A percentile compares a stretch with the other conserved stretches of the same genome.
Evolutionary conservation across 2,888 invertebrate species (phyloP).

Genomic region (Malacosoma neustria): DNA sequence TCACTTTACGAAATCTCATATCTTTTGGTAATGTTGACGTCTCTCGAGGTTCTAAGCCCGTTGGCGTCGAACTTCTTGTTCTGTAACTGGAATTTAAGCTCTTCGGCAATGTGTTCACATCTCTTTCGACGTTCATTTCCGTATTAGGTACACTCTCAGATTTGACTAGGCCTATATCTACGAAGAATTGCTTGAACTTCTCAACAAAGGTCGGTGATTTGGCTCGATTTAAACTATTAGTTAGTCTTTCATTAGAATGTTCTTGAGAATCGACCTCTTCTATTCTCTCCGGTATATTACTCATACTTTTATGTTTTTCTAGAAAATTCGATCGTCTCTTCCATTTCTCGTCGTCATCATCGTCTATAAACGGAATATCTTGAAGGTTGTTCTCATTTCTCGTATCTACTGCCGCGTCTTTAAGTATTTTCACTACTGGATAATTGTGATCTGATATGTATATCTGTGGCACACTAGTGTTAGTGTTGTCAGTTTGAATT

Average conservation of each 20-base stretch:
- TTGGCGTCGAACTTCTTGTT: constrained; percentile 45
- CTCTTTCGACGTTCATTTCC: constrained; percentile 11
- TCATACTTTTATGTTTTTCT: constrained; percentile 62
- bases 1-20: constrained; percentile 59
- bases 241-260: constrained; percentile 43
- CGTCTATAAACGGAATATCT: constrained; percentile 66
- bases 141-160: constrained; percentile 30
- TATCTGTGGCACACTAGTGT: constrained; percentile 62
- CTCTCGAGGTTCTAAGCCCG: constrained; percentile 37
- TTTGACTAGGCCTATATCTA: constrained; percentile 56
- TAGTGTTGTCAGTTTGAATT: constrained; percentile 65
- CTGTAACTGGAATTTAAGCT: constrained; percentile 49
- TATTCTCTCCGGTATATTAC: constrained; percentile 57
- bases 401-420: constrained; percentile 62
- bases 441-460: constrained; percentile 38
- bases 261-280: constrained; percentile 48
- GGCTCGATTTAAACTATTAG: constrained; percentile 53
- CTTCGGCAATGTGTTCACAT: constrained; percentile 48
- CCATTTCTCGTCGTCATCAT: constrained; percentile 50
- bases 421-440: constrained; percentile 35
- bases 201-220: constrained; percentile 65
- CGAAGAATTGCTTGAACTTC: constrained; percentile 63
- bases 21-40: constrained; percentile 60
- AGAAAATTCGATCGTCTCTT: constrained; percentile 37
- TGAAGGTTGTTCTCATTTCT: constrained; percentile 63